Conservation (phyloP, 2,113 vertebrate species). For the Pseudonaja textilis region DNA sequence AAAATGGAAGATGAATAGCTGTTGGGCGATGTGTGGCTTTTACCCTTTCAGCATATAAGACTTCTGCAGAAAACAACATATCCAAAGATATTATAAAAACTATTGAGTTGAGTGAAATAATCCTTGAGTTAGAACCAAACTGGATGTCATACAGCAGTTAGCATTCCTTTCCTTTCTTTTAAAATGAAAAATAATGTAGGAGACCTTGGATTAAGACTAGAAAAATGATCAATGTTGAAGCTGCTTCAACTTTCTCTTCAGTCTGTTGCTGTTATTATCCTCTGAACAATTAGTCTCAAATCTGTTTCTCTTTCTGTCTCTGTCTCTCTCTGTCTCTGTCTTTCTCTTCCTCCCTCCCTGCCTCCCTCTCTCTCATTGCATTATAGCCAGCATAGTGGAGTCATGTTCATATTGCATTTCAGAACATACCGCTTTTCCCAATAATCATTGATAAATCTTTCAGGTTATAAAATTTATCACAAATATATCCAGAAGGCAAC, state of each 20-base stretch:
- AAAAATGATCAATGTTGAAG: neutral
- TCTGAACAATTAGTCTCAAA: neutral
- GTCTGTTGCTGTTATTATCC: neutral
- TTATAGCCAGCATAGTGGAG: neutral
- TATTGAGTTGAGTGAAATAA: neutral
- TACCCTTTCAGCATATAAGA: neutral
- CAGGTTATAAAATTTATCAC: conserved; percentile 35
- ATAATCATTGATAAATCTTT: conserved; percentile 50
- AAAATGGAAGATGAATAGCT: conserved; percentile 7
- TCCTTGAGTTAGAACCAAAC: neutral
- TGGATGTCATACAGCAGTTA: neutral
- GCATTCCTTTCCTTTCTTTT: neutral
- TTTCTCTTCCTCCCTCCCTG: no score
- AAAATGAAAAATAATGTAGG: neutral
- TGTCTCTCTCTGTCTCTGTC: neutral
- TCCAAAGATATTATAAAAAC: neutral
- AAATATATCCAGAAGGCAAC: conserved; percentile 44
- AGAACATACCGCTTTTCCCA: neutral
- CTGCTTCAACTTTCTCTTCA: neutral
- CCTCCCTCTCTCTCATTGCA: no score
- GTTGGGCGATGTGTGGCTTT: neutral
- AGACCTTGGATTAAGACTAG: neutral
- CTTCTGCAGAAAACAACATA: neutral
- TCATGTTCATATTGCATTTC: conserved; percentile 11
- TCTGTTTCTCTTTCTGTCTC: neutral